phyloP scores from a whole-genome alignment of 2,888 invertebrate species.

The Agrochola circellaris region DNA sequence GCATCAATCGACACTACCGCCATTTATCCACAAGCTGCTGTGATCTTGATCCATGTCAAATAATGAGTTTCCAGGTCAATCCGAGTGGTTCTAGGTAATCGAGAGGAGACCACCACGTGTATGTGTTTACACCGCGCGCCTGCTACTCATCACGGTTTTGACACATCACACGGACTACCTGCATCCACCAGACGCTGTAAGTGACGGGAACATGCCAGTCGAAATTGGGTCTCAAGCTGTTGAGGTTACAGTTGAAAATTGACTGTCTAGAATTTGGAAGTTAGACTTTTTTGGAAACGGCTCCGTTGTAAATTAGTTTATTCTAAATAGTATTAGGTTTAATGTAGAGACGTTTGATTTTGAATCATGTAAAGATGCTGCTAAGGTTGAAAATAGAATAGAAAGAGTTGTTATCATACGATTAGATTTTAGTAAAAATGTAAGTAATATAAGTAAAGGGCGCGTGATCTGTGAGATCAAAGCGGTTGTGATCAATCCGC shows the following conservation, averaged over 20 bases:
- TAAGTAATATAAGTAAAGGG: slow-evolving; percentile 87
- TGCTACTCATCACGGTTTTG: slow-evolving; percentile 88
- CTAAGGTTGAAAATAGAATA: slow-evolving; percentile 56
- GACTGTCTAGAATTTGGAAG: not conserved
- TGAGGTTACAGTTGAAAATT: slow-evolving; percentile 39
- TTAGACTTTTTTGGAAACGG: slow-evolving; percentile 49
- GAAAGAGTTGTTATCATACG: slow-evolving; percentile 61
- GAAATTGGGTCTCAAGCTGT: slow-evolving; percentile 44
- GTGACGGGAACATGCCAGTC: not conserved
- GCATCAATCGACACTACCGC: slow-evolving; percentile 23
- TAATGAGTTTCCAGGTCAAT: slow-evolving; percentile 64
- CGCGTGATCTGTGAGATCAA: slow-evolving; percentile 88
- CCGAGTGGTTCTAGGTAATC: slow-evolving; percentile 67
- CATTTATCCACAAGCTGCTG: slow-evolving; percentile 26
- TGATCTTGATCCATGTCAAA: slow-evolving; percentile 55
- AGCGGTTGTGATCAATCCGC: slow-evolving; percentile 85
- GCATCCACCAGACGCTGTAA: slow-evolving; percentile 50
- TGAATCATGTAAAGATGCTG: not conserved
- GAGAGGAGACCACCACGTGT: slow-evolving; percentile 76
- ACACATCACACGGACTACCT: slow-evolving; percentile 80
- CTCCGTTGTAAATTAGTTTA: slow-evolving; percentile 41
- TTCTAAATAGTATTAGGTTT: slow-evolving; percentile 56
- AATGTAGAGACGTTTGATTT: slow-evolving; percentile 24
- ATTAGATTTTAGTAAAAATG: slow-evolving; percentile 77
- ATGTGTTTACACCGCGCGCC: slow-evolving; percentile 85